Evolutionary conservation across 2,113 vertebrate genomes (phyloP).

Genomic region (Ascaphus truei): DNA sequence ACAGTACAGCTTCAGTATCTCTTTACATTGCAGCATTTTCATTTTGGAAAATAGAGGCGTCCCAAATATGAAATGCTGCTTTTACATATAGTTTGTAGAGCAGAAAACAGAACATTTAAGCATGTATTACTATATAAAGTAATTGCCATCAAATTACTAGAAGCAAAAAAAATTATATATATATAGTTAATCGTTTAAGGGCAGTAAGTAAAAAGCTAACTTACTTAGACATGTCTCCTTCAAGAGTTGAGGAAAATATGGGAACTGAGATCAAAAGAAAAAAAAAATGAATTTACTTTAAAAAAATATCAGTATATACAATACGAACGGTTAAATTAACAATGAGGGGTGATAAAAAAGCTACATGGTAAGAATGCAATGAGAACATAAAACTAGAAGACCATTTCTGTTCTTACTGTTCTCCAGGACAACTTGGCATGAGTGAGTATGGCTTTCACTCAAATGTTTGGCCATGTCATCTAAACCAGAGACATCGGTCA

Average conservation of each 20-base stretch:
- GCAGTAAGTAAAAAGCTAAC: conserved; percentile 55
- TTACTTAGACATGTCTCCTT: conserved; percentile 66
- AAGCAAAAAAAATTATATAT: background rate
- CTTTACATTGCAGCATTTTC: too few species aligned
- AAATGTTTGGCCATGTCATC: conserved; percentile 90
- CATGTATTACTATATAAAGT: conserved; percentile 15
- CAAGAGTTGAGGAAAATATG: conserved; percentile 57
- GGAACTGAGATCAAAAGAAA: conserved; percentile 68
- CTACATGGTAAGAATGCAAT: background rate
- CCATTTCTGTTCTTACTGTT: conserved; percentile 64
- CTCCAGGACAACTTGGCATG: conserved; percentile 81
- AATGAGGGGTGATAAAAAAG: conserved; percentile 38
- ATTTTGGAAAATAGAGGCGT: too few species aligned
- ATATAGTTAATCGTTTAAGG: background rate
- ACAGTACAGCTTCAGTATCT: too few species aligned
- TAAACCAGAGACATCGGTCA: conserved; percentile 70
- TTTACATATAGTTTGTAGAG: background rate
- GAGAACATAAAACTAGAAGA: background rate
- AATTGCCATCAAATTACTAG: background rate
- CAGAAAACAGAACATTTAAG: conserved; percentile 38
- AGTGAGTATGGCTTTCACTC: conserved; percentile 71
- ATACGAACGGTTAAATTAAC: conserved; percentile 39
- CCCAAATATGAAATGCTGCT: background rate
- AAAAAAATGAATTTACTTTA: conserved; percentile 34
- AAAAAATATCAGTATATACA: conserved; percentile 35